Percentiles rank a stretch among this genome's conserved stretches.
phyloP scores from a whole-genome alignment of 2,797 vertebrate genomes.

The Loris lydekkerianus region DNA sequence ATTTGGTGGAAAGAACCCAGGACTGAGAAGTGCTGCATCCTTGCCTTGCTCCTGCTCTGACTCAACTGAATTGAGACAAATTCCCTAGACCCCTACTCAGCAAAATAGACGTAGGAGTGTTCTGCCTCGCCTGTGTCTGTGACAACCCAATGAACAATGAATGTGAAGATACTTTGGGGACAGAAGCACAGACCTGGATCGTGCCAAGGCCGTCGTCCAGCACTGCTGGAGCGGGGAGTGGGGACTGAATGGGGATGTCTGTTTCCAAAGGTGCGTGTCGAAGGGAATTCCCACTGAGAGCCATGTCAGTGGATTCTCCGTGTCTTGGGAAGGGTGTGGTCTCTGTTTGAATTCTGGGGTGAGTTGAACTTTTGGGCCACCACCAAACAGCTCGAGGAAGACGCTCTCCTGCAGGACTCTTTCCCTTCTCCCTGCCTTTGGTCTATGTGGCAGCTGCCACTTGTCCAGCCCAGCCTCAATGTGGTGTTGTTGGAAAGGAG shows the following conservation, averaged over 20 bases:
- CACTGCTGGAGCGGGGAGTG: neutral
- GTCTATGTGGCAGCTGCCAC: neutral
- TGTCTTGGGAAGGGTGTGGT: neutral
- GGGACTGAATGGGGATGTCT: neutral
- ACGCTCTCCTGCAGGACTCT: neutral
- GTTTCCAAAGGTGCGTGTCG: fast-evolving
- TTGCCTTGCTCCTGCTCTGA: neutral
- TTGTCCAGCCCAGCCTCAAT: neutral
- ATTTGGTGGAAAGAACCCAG: neutral
- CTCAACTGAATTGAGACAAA: neutral
- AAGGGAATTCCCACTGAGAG: neutral
- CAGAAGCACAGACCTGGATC: neutral
- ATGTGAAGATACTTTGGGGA: neutral
- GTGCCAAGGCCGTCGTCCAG: neutral
- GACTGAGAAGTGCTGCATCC: neutral
- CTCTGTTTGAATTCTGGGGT: neutral
- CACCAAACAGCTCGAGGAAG: neutral
- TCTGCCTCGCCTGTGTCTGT: neutral
- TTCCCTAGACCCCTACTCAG: neutral
- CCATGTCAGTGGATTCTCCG: fast-evolving
- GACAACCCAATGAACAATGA: fast-evolving
- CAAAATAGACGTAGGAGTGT: neutral
- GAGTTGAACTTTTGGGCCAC: neutral
- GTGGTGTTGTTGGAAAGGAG: neutral
- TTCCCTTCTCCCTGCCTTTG: neutral